Evolutionary conservation across 2,797 vertebrate species (phyloP), one percentile per base, ranked within the genome.

Genomic region (Myripristis murdjan): DNA sequence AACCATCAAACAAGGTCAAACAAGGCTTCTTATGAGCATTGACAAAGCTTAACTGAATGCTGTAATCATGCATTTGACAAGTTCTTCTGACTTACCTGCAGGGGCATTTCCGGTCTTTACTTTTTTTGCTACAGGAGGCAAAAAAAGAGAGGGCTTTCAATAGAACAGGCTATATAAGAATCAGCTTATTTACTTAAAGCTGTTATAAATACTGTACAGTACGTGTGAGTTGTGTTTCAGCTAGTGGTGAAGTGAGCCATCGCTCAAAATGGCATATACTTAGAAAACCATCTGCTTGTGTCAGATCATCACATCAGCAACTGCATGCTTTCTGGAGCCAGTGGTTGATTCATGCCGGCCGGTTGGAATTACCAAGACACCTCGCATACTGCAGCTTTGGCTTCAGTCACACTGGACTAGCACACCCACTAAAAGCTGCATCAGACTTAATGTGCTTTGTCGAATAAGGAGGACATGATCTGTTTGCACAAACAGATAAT

Each of bases 211-310:
- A 55, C 52, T 63, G 24, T 22, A 7, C 1, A 31, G 60, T 33
- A 48, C 62, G 55, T 49, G 55, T 53, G 66, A 74, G 81, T 47
- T 80, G 23, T 60, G 59, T 66, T 48, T 41, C 37, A 70, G 41
- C 12, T 59, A 16, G 59, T 57, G 81, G 81, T 68, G 48, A 85
- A 60, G 64, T 46, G 57, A 46, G 57, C 57, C 62, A 39, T 43
- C 37, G 8, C 26, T 48, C 31, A 72, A 73, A 81, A 68, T 2
- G 4, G 55, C 9, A 44, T 86, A 80, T 85, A 79, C 59, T 88
- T 88, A 67, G 87, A 89, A 89, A 88, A 85, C 70, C 70, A 90
- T 84, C 86, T 89, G 87, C 64, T 56, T 64, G 75, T 54, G 75
- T 80, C 82, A 76, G 75, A 84, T 89, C 82, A 78, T 60, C 79